Evolutionary conservation across 2,888 invertebrate species (phyloP).

Genomic region (Standfussiana lucernea): DNA sequence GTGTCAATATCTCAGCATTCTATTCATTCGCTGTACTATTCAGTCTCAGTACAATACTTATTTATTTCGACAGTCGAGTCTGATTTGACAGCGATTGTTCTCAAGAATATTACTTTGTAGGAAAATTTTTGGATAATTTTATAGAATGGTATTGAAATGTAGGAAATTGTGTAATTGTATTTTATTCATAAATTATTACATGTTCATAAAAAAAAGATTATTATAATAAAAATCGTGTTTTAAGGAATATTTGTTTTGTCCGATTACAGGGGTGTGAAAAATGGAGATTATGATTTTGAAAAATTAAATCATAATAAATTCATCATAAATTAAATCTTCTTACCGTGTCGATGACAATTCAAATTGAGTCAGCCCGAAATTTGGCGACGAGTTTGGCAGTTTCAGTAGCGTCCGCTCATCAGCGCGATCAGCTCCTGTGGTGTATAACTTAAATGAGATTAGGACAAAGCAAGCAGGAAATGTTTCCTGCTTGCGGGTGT

Average conservation of each 20-base stretch:
- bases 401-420: no score
- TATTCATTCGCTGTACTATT: slow-evolving; percentile 27
- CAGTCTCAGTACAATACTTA: slow-evolving; percentile 14
- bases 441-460: background rate
- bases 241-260: background rate
- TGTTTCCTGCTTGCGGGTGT: no score
- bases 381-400: no score
- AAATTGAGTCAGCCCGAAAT: no score
- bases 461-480: background rate
- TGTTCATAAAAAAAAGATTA: background rate
- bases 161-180: background rate
- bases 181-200: background rate
- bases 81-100: slow-evolving; percentile 47
- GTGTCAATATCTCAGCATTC: slow-evolving; percentile 35
- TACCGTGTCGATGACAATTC: no score
- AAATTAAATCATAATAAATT: no score
- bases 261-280: background rate
- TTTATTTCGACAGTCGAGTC: slow-evolving; percentile 24
- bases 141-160: background rate
- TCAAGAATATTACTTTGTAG: slow-evolving; percentile 15
- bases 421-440: no score
- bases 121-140: background rate
- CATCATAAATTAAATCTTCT: no score
- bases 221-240: background rate
- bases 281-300: background rate